Evolutionary conservation across 2,888 invertebrate genomes (phyloP), one percentile per base, ranked within the genome.

Genomic region (Brachynemurus nebulosus): DNA sequence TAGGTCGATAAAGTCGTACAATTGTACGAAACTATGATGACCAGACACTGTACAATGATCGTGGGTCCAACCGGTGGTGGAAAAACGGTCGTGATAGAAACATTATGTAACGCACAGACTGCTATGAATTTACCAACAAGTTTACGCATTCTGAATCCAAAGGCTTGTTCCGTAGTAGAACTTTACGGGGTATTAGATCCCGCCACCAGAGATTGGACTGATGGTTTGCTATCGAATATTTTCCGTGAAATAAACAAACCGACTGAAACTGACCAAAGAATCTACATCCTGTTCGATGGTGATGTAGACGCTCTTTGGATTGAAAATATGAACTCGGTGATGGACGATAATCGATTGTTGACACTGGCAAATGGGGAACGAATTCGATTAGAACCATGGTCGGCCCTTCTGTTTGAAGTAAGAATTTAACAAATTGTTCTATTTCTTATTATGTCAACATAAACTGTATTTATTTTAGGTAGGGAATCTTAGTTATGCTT

Each of bases 291-390:
- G 38, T 92, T 91, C 65, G 93, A 93, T 59, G 93, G 93, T 2
- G 91, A 92, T 59, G 90, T 93, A 2, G 92, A 93, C 67, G 86
- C 92, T 1, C 69, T 91, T 33, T 93, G 92, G 92, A 89, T 93
- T 51, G 93, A 93, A 65, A 93, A 92, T 66, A 92, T 93, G 90
- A 93, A 92, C 67, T 90, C 91, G 0, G 91, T 93, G 2, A 92
- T 93, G 92, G 93, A 93, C 58, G 92, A 93, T 63, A 93, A 92
- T 60, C 85, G 82, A 58, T 67, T 92, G 34, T 66, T 93, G 44
- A 93, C 92, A 1, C 67, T 93, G 46, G 89, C 91, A 4, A 93
- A 92, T 61, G 91, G 91, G 45, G 86, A 93, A 66, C 71, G 90
- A 48, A 88, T 91, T 49, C 73, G 86, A 47, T 68, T 91, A 46